A percentile compares a stretch with the other conserved stretches of the same genome.
phyloP scores from a whole-genome alignment of 2,888 invertebrate genomes.

The Mesodorylaimus sp. region DNA sequence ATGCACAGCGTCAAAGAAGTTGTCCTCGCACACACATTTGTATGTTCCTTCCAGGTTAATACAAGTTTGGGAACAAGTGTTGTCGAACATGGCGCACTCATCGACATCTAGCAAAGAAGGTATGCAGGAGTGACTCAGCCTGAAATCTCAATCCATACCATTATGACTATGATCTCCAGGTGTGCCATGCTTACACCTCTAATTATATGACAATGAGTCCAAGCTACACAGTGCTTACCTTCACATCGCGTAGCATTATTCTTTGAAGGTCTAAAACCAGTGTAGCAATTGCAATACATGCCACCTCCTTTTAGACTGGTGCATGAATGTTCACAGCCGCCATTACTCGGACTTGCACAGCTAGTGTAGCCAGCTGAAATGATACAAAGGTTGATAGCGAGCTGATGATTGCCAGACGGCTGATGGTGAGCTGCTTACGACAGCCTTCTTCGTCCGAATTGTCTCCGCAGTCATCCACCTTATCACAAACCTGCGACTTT shows the following conservation, averaged over 20 bases:
- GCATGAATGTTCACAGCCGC: constrained; percentile 88
- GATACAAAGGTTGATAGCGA: not conserved
- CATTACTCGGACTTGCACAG: constrained; percentile 61
- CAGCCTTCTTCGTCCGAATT: constrained; percentile 85
- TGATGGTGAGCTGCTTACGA: too few species aligned
- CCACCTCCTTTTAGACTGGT: constrained; percentile 64
- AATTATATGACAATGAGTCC: too few species aligned
- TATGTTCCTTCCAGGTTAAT: constrained; percentile 73
- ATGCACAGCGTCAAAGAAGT: constrained; percentile 27
- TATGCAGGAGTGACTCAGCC: too few species aligned
- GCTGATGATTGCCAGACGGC: too few species aligned
- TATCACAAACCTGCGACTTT: constrained; percentile 51
- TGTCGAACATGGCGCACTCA: constrained; percentile 59
- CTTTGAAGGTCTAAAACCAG: constrained; percentile 55
- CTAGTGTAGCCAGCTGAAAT: constrained; percentile 62
- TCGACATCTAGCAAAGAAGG: constrained; percentile 67
- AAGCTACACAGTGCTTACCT: constrained; percentile 26
- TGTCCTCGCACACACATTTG: constrained; percentile 56
- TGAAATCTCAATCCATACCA: too few species aligned
- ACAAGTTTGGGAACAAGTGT: constrained; percentile 78
- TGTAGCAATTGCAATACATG: constrained; percentile 79
- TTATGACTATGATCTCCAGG: too few species aligned
- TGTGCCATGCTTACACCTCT: too few species aligned
- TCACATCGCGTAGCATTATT: constrained; percentile 28
- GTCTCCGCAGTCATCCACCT: constrained; percentile 85